Evolutionary conservation across 2,888 invertebrate genomes (phyloP), one percentile per base, ranked within the genome.

Genomic region (Torymus tubicola): DNA sequence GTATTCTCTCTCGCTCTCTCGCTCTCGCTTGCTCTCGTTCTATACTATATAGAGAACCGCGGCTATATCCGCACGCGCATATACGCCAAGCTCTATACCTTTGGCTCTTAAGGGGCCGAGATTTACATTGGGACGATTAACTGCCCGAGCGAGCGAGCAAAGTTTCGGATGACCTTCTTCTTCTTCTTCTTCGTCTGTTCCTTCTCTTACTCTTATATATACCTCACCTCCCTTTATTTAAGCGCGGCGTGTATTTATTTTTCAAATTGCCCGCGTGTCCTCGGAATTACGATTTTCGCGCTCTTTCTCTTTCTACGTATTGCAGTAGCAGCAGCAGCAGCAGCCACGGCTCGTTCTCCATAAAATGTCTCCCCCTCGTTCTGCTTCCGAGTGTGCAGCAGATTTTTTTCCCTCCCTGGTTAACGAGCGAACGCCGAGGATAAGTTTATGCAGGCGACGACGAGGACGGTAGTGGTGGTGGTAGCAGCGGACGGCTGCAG

Each of bases 71-170:
- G 2, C 24, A 5, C 2, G 31, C 31, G 3, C 31, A 31, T 31
- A 42, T 8, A 8, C 42, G 42, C 42, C 8, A 42, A 42, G 14
- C 52, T 63, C 55, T 52, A 57, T 24, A 18, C 52, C 42, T 52
- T 61, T 12, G 13, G 31, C 13, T 21, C 63, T 70, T 63, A 65
- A 55, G 73, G 16, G 53, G 63, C 67, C 73, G 57, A 83, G 83
- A 86, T 86, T 87, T 84, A 85, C 86, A 85, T 87, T 87, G 84
- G 84, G 84, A 84, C 85, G 85, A 87, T 86, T 88, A 86, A 85
- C 84, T 83, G 76, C 64, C 63, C 70, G 12, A 24, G 18, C 42
- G 42, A 42, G 42, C 42, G n/a, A 18, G 52, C 55, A 60, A 80
- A 75, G 31, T 79, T 78, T 70, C 72, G 53, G 71, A 77, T 69